Evolutionary conservation across 1,140 invertebrate genomes (phyloP).

Genomic region (Cydia fagiglandana): DNA sequence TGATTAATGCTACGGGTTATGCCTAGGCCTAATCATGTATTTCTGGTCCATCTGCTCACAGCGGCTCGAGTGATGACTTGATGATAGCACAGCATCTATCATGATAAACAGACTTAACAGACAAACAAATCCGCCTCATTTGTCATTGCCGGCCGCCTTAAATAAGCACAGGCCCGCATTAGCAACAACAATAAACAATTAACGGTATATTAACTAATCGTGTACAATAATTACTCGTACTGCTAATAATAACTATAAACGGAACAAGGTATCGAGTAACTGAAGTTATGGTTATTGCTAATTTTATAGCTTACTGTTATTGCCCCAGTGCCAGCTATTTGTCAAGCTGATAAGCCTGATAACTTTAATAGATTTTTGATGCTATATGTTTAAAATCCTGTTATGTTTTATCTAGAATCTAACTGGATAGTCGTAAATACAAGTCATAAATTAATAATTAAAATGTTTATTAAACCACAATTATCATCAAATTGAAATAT

Average conservation of each 20-base stretch:
- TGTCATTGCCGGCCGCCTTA: constrained; percentile 36
- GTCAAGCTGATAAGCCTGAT: not conserved
- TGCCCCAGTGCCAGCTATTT: not conserved
- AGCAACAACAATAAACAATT: constrained; percentile 42
- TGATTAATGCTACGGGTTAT: too few relatives aligned
- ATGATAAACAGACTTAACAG: not conserved
- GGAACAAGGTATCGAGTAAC: constrained; percentile 3
- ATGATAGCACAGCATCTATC: constrained; percentile 10
- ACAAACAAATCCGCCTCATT: constrained; percentile 34
- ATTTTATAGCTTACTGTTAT: constrained; percentile 19
- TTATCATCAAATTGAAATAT: too few relatives aligned
- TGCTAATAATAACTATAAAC: constrained; percentile 10
- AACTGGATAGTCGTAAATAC: not conserved
- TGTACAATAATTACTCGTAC: constrained; percentile 4
- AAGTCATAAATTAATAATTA: not conserved
- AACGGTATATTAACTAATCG: constrained; percentile 8
- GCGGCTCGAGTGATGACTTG: not conserved
- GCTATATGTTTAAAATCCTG: too few relatives aligned
- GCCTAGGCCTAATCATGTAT: not conserved
- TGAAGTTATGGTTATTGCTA: constrained; percentile 23
- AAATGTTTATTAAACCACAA: too few relatives aligned
- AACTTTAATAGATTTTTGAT: not conserved
- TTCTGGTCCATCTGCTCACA: not conserved
- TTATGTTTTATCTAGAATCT: too few relatives aligned
- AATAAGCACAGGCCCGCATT: constrained; percentile 28